phyloP scores from a whole-genome alignment of 2,113 vertebrate species.

The Cichladusa arquata region DNA sequence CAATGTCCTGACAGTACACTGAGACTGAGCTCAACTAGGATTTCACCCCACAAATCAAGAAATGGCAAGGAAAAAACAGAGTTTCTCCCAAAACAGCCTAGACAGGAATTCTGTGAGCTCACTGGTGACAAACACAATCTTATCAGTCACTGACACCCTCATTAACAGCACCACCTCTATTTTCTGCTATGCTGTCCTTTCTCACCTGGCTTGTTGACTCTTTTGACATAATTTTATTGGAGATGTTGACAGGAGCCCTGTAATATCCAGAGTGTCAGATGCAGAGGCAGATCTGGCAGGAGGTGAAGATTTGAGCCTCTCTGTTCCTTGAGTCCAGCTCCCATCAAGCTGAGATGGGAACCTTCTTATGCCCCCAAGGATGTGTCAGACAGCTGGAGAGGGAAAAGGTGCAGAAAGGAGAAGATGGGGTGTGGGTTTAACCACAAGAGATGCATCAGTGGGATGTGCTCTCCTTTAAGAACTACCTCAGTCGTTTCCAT shows the following conservation, averaged over 20 bases:
- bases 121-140: not conserved
- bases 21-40: not conserved
- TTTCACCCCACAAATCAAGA: not conserved
- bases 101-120: not conserved
- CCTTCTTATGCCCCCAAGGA: not conserved
- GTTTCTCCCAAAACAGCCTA: not conserved
- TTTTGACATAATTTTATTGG: not conserved
- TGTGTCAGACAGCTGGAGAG: not conserved
- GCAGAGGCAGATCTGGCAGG: fast-evolving
- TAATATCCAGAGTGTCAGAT: not conserved
- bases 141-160: not conserved
- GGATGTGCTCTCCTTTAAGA: not conserved
- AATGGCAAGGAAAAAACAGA: not conserved
- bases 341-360: not conserved
- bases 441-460: not conserved
- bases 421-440: not conserved
- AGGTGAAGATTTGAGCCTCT: not conserved
- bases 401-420: not conserved
- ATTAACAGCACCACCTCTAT: fast-evolving
- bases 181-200: not conserved
- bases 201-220: not conserved
- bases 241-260: not conserved
- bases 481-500: constrained; percentile 41
- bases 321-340: not conserved
- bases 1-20: fast-evolving